These are phyloP conservation scores for Scopus umbretta DNA, from an alignment of 2,113 vertebrate species.

Conservation along the genomic window DNA sequence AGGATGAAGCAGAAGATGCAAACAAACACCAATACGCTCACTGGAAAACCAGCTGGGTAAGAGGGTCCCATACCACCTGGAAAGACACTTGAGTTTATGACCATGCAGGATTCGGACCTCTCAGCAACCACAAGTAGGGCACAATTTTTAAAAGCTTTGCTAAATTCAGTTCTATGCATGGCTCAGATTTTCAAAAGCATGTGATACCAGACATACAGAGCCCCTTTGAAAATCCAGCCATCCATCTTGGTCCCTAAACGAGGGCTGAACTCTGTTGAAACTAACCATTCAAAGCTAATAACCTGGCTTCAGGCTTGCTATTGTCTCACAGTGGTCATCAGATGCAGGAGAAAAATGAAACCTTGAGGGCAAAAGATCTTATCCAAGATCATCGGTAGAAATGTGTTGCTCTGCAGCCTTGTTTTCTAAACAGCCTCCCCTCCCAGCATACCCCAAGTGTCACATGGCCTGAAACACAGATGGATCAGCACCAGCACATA, in stretches of 20 bases:
- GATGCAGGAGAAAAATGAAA: not conserved
- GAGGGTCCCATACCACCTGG: not conserved
- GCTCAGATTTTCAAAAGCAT: not conserved
- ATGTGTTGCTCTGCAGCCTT: not conserved
- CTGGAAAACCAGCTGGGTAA: not conserved
- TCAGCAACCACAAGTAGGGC: not conserved
- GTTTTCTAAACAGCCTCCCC: not conserved
- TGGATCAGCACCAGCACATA: not conserved
- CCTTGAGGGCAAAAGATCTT: not conserved
- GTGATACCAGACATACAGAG: not conserved
- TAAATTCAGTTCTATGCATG: not conserved
- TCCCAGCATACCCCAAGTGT: not conserved
- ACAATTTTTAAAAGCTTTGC: not conserved
- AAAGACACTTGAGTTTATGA: not conserved
- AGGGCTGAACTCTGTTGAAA: not conserved
- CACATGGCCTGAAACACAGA: not conserved
- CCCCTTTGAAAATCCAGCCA: not conserved
- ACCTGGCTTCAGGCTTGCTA: not conserved
- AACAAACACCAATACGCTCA: not conserved
- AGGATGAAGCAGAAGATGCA: not conserved
- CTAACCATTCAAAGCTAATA: not conserved
- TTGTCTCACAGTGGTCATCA: not conserved
- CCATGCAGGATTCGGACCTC: not conserved
- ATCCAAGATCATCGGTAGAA: not conserved
- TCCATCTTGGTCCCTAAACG: not conserved